Conservation (phyloP, 2,888 invertebrate species). For the Cheilosia impressa region DNA sequence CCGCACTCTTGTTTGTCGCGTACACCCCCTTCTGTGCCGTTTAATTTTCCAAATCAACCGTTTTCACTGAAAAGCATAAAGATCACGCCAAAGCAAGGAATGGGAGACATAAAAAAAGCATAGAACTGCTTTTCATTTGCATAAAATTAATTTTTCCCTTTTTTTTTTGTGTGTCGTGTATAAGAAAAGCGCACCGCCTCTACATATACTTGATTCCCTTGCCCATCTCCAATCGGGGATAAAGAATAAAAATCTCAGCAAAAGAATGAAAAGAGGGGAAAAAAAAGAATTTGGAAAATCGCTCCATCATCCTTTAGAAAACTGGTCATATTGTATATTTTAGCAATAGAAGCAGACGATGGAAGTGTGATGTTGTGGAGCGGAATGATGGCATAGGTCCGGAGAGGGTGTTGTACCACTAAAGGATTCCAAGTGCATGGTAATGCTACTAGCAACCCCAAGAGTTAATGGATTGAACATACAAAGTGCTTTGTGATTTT, state of each 20-base stretch:
- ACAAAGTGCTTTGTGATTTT: constrained; percentile 52
- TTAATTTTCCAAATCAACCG: constrained; percentile 64
- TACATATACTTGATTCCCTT: neutral
- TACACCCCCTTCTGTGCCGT: constrained; percentile 14
- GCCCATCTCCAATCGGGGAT: neutral
- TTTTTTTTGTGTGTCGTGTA: neutral
- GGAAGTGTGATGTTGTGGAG: constrained; percentile 26
- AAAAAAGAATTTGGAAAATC: constrained; percentile 14
- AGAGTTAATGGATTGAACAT: constrained; percentile 68
- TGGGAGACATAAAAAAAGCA: constrained; percentile 15
- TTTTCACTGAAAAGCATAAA: constrained; percentile 42
- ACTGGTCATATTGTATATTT: constrained; percentile 55
- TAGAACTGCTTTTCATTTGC: constrained; percentile 67
- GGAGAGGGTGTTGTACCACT: neutral
- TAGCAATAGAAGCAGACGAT: constrained; percentile 32
- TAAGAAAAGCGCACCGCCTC: constrained; percentile 33
- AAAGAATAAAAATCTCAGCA: constrained; percentile 30
- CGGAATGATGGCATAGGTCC: constrained; percentile 13
- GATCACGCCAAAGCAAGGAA: constrained; percentile 28
- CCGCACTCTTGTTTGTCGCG: neutral
- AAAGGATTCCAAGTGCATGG: constrained; percentile 49
- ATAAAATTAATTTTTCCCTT: constrained; percentile 61
- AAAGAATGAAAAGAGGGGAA: neutral
- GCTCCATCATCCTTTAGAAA: constrained; percentile 55
- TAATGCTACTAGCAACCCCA: constrained; percentile 40